Evolutionary conservation across 2,113 vertebrate species (phyloP).

Genomic region (Ammodytes dubius): DNA sequence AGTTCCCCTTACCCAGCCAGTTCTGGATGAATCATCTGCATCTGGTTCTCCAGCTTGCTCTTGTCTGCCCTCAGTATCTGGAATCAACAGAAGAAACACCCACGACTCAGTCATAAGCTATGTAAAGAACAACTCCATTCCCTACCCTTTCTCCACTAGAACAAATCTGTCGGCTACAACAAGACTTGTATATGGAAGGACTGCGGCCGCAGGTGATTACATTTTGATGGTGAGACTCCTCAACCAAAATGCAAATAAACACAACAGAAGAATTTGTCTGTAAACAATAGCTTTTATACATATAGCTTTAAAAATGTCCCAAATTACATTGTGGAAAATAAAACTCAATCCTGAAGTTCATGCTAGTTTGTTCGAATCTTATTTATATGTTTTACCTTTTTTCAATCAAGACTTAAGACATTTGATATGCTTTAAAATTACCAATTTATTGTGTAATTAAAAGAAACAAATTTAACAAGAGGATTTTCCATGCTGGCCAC

Average conservation of each 20-base stretch:
- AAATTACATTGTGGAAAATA: neutral
- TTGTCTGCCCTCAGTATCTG: constrained; percentile 88
- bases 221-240: constrained; percentile 36
- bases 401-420: neutral
- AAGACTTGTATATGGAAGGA: neutral
- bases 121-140: neutral
- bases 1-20: constrained; percentile 84
- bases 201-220: constrained; percentile 49
- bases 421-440: neutral
- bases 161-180: neutral
- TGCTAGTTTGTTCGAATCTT: neutral
- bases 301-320: neutral
- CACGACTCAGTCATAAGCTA: constrained; percentile 27
- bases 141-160: neutral
- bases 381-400: neutral
- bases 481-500: neutral
- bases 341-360: neutral
- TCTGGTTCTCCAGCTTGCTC: constrained; percentile 85
- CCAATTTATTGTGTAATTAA: neutral
- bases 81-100: constrained; percentile 34
- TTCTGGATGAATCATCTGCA: constrained; percentile 90
- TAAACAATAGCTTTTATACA: neutral
- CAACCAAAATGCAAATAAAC: constrained; percentile 9
- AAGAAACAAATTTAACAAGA: neutral
- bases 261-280: neutral